phyloP scores from a whole-genome alignment of 2,888 invertebrate species.

The Augiades crinisus region DNA sequence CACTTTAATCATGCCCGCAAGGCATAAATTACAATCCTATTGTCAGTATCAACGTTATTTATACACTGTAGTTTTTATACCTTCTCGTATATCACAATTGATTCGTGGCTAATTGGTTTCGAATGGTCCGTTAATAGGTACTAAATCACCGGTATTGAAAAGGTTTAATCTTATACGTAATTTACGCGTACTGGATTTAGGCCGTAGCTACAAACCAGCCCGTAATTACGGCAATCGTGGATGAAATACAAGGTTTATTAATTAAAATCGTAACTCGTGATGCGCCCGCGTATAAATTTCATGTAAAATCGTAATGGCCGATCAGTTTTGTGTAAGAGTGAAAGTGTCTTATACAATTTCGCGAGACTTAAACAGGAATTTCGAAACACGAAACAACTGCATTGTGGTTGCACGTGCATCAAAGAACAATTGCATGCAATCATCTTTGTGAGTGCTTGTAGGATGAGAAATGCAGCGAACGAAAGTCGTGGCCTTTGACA shows the following conservation, averaged over 20 bases:
- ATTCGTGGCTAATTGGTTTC: conserved; percentile 16
- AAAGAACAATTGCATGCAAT: conserved; percentile 37
- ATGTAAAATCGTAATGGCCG: conserved; percentile 23
- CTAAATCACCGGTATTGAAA: conserved; percentile 9
- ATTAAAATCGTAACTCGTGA: conserved; percentile 23
- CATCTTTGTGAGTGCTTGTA: conserved; percentile 33
- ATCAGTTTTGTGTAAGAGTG: conserved; percentile 29
- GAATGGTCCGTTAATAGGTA: conserved; percentile 6
- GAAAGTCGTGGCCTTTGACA: conserved; percentile 44
- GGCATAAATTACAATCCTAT: conserved; percentile 14
- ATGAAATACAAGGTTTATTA: conserved; percentile 20
- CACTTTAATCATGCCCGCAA: conserved; percentile 20
- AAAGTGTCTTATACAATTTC: conserved; percentile 31
- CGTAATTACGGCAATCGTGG: conserved; percentile 12
- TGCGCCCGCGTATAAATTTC: conserved; percentile 24
- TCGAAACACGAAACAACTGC: conserved; percentile 29
- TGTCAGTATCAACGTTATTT: conserved; percentile 14
- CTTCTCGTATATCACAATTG: conserved; percentile 11
- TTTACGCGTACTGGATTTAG: not conserved
- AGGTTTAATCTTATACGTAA: conserved; percentile 13
- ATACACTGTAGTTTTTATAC: conserved; percentile 5
- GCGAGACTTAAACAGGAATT: conserved; percentile 29
- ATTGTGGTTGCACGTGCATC: conserved; percentile 32
- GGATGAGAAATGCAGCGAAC: conserved; percentile 39
- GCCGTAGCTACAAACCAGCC: conserved; percentile 1